Conservation (phyloP, 2,797 vertebrate genomes). For the Salarias fasciatus region DNA sequence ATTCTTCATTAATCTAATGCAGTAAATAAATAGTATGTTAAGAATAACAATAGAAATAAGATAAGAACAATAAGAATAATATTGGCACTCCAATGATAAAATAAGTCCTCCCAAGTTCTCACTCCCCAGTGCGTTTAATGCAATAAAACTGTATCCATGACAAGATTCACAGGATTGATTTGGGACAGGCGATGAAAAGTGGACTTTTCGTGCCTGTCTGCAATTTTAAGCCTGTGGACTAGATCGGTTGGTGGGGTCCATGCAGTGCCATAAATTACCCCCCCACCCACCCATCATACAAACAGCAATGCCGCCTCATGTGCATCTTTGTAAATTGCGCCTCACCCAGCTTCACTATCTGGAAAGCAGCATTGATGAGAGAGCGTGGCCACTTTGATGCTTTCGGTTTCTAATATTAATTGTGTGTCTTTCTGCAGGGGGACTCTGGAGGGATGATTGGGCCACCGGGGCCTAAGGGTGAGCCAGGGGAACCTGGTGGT, state of each 20-base stretch:
- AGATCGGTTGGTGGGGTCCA: background rate
- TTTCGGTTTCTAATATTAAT: no score
- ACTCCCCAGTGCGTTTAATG: background rate
- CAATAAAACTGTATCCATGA: background rate
- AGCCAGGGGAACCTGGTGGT: slow-evolving; percentile 86
- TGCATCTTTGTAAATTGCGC: background rate
- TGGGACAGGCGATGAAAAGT: background rate
- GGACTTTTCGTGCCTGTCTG: background rate
- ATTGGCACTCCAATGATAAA: no score
- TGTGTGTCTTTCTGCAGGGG: slow-evolving; percentile 80
- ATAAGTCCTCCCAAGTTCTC: no score
- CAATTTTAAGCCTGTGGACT: background rate
- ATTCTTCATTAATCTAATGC: no score
- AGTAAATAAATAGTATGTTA: no score
- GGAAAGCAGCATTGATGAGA: slow-evolving; percentile 4
- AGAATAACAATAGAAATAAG: no score
- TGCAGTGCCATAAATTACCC: background rate
- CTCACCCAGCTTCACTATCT: background rate
- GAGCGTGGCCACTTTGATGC: slow-evolving; percentile 5
- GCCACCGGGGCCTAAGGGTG: slow-evolving; percentile 90
- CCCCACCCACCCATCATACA: background rate
- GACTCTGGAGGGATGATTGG: slow-evolving; percentile 86
- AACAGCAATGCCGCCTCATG: background rate
- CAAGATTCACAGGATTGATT: background rate
- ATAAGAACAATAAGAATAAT: no score